A percentile compares a stretch with the other conserved stretches of the same genome.
Evolutionary conservation across 1,140 invertebrate genomes (phyloP).

Genomic region (Trichonephila inaurata): DNA sequence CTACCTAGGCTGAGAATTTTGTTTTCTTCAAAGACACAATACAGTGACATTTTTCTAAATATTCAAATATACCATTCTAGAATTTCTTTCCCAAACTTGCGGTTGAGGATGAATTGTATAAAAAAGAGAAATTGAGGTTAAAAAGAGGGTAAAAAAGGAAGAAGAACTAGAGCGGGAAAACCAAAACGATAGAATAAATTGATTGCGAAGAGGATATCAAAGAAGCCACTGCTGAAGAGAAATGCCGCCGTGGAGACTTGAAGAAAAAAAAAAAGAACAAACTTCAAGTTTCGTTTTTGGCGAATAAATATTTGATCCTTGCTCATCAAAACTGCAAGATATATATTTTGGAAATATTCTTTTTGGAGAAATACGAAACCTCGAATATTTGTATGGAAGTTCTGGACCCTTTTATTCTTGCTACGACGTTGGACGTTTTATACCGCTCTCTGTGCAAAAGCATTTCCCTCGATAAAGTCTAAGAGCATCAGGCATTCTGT

Average conservation of each 20-base stretch:
- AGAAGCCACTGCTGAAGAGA: neutral
- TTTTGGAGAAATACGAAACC: slow-evolving; percentile 14
- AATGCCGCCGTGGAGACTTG: neutral
- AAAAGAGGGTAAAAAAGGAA: neutral
- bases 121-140: neutral
- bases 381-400: neutral
- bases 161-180: neutral
- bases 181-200: slow-evolving; percentile 27
- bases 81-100: neutral
- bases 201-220: slow-evolving; percentile 15
- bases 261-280: neutral
- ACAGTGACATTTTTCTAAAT: neutral
- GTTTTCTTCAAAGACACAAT: too few species aligned
- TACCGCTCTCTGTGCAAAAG: neutral
- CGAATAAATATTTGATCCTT: slow-evolving; percentile 44
- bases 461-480: neutral
- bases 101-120: neutral
- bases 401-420: neutral
- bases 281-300: slow-evolving; percentile 8
- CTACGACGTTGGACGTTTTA: neutral
- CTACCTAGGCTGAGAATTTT: too few species aligned
- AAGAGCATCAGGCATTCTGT: neutral
- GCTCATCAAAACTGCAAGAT: slow-evolving; percentile 22
- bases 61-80: neutral
- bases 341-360: neutral